These are phyloP conservation scores for Trissolcus brochymenae DNA, from an alignment of 2,888 invertebrate species.

Conservation along the genomic window DNA sequence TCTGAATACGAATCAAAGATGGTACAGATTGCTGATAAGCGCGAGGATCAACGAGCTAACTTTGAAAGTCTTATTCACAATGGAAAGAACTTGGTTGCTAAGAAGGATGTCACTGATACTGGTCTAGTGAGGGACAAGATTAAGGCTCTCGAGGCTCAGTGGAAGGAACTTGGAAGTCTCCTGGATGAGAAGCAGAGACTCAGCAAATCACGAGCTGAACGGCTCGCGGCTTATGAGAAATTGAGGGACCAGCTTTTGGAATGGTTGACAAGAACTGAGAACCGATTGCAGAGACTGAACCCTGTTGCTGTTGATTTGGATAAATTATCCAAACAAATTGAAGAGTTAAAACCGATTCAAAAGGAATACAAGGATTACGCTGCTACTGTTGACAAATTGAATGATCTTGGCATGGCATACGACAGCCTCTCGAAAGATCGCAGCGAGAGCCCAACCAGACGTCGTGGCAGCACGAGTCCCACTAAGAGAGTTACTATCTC, in stretches of 20 bases:
- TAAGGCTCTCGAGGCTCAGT: conserved; percentile 90
- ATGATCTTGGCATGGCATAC: conserved; percentile 91
- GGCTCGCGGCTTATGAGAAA: conserved; percentile 90
- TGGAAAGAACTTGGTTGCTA: conserved; percentile 87
- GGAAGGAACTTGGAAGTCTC: conserved; percentile 90
- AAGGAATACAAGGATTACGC: conserved; percentile 94
- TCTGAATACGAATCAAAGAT: conserved; percentile 81
- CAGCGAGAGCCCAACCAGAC: conserved; percentile 87
- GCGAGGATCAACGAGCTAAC: conserved; percentile 77
- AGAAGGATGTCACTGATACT: conserved; percentile 93
- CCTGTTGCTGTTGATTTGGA: conserved; percentile 94
- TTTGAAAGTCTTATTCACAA: conserved; percentile 88
- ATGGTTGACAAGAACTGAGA: conserved; percentile 91
- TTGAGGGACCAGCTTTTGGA: conserved; percentile 88
- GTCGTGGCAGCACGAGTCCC: conserved; percentile 87
- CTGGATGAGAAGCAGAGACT: conserved; percentile 91
- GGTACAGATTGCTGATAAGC: conserved; percentile 79
- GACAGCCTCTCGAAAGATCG: conserved; percentile 88
- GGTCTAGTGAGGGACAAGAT: conserved; percentile 89
- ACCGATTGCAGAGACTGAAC: conserved; percentile 84
- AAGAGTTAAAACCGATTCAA: conserved; percentile 88
- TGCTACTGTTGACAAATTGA: conserved; percentile 91
- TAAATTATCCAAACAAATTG: conserved; percentile 87
- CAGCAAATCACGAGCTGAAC: conserved; percentile 89
- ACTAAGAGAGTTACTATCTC: conserved; percentile 82